phyloP scores from a whole-genome alignment of 2,888 invertebrate genomes.

The Zelleria hepariella region DNA sequence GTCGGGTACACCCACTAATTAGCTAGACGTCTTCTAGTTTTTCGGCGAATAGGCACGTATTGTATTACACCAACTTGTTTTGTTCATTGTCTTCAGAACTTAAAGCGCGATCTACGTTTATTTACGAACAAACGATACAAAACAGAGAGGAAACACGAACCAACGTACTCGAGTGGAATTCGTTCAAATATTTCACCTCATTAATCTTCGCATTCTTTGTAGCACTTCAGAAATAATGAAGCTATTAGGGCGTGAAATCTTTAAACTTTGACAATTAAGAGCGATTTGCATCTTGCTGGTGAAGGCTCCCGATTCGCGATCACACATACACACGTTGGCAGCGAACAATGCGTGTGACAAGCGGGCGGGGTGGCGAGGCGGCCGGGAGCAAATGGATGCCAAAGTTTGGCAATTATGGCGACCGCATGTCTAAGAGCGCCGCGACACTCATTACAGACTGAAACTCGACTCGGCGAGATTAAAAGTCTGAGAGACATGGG shows the following conservation, averaged over 20 bases:
- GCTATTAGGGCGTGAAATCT: conserved; percentile 1
- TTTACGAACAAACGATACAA: background rate
- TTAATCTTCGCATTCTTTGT: background rate
- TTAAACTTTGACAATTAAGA: conserved; percentile 8
- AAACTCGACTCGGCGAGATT: conserved; percentile 64
- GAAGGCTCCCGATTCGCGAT: background rate
- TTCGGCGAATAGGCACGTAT: background rate
- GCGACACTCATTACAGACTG: conserved; percentile 66
- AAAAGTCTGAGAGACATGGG: conserved; percentile 41
- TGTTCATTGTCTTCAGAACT: background rate
- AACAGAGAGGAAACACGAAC: background rate
- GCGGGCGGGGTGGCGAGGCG: conserved; percentile 33
- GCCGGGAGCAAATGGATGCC: conserved; percentile 13
- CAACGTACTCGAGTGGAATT: background rate
- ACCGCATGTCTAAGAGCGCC: conserved; percentile 69
- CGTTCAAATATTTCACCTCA: background rate
- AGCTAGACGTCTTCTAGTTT: background rate
- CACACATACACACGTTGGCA: conserved; percentile 45
- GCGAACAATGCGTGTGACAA: conserved; percentile 63
- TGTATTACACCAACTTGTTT: background rate
- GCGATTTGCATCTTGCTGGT: background rate
- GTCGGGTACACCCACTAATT: background rate
- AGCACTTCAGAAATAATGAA: background rate
- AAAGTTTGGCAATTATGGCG: conserved; percentile 71
- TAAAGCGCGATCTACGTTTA: background rate